These are phyloP conservation scores for Hypolimnas misippus DNA, from an alignment of 2,888 invertebrate species.

Conservation along the genomic window DNA sequence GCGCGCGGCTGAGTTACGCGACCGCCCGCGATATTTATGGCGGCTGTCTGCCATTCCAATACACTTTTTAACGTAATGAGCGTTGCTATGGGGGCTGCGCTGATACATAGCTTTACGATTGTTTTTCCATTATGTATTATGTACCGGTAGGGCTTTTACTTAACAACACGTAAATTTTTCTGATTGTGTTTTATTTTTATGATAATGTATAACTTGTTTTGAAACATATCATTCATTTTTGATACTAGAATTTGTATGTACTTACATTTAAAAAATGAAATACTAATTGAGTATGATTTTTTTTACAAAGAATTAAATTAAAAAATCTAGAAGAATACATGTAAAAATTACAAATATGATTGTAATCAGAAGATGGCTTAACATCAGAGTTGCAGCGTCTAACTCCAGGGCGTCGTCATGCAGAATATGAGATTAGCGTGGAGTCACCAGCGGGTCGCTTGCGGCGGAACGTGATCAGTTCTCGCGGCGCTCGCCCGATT, in stretches of 20 bases:
- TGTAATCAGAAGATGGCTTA: conserved; percentile 47
- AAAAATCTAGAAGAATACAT: background rate
- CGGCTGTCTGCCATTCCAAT: conserved; percentile 76
- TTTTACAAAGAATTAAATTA: no score
- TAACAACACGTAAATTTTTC: background rate
- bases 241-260: no score
- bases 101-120: conserved; percentile 51
- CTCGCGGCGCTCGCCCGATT: conserved; percentile 59
- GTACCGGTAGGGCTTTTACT: conserved; percentile 18
- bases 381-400: conserved; percentile 54
- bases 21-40: conserved; percentile 84
- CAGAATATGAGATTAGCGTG: conserved; percentile 71
- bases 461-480: conserved; percentile 62
- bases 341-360: background rate
- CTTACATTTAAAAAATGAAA: no score
- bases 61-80: conserved; percentile 84
- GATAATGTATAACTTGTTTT: background rate
- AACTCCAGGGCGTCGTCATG: conserved; percentile 69
- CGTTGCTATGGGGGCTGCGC: conserved; percentile 62
- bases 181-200: background rate
- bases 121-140: conserved; percentile 49
- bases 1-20: conserved; percentile 81
- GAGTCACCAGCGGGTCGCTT: conserved; percentile 53
- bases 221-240: background rate
- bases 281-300: no score